Percentiles rank a stretch among this genome's conserved stretches.
phyloP scores from a whole-genome alignment of 2,888 invertebrate genomes.

The Antheraea yamamai region DNA sequence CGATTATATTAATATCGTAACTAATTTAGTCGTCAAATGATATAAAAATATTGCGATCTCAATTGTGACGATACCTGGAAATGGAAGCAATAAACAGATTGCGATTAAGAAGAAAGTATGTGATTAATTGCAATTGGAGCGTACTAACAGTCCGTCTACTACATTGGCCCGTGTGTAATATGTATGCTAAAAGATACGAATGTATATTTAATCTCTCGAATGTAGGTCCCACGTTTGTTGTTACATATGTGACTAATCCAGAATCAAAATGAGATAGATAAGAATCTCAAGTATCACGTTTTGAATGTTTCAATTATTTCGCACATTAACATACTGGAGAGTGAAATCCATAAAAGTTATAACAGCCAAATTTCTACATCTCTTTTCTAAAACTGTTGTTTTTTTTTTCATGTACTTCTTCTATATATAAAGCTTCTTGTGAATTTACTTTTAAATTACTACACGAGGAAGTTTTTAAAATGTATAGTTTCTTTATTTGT shows the following conservation, averaged over 20 bases:
- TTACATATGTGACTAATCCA: slow-evolving; percentile 28
- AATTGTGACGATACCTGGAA: background rate
- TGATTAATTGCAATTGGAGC: slow-evolving; percentile 34
- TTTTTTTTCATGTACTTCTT: background rate
- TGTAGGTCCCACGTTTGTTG: slow-evolving; percentile 41
- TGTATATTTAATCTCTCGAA: slow-evolving; percentile 41
- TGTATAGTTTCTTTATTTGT: background rate
- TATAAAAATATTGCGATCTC: background rate
- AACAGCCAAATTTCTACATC: background rate
- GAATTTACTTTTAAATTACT: background rate
- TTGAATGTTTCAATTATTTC: slow-evolving; percentile 5
- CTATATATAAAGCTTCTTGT: background rate
- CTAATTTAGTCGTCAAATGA: background rate
- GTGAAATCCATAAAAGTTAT: background rate
- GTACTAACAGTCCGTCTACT: slow-evolving; percentile 24
- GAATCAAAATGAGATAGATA: slow-evolving; percentile 28
- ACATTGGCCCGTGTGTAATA: slow-evolving; percentile 31
- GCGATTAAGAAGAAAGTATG: slow-evolving; percentile 6
- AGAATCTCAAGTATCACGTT: slow-evolving; percentile 20
- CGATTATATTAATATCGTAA: background rate
- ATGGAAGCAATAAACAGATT: slow-evolving; percentile 3
- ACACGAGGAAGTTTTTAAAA: background rate
- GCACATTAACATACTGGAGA: background rate
- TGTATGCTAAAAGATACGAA: slow-evolving; percentile 33
- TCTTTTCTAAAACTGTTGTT: background rate